These are phyloP conservation scores for Pyrocoelia pectoralis DNA, from an alignment of 2,888 invertebrate species.

Conservation along the genomic window DNA sequence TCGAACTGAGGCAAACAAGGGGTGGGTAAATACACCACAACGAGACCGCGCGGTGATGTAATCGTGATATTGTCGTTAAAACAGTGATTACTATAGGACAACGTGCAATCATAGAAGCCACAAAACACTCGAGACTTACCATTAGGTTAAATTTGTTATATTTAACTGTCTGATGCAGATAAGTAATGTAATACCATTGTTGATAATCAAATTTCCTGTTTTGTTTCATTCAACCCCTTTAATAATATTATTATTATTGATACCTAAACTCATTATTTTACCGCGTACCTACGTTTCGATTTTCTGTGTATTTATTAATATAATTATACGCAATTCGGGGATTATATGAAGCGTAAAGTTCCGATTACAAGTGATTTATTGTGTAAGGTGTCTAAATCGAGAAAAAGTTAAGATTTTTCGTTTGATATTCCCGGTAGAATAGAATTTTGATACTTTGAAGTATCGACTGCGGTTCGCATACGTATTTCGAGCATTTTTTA, in stretches of 20 bases:
- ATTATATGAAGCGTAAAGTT: constrained; percentile 18
- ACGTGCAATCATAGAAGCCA: constrained; percentile 24
- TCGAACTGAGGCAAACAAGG: neutral
- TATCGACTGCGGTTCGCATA: constrained; percentile 4
- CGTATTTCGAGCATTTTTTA: constrained; percentile 8
- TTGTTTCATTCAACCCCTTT: neutral
- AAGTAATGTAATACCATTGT: no score
- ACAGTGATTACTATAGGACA: constrained; percentile 22
- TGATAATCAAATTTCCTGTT: neutral
- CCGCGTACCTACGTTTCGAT: no score
- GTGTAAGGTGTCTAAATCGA: neutral
- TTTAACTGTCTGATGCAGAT: constrained; percentile 2
- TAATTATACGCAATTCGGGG: constrained; percentile 5
- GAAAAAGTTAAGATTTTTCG: constrained; percentile 10
- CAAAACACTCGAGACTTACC: constrained; percentile 18
- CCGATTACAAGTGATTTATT: constrained; percentile 20
- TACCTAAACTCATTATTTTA: no score
- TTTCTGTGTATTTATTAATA: no score
- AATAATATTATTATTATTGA: no score
- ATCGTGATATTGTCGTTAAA: constrained; percentile 27
- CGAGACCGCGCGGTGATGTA: constrained; percentile 19
- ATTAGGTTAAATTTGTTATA: constrained; percentile 16
- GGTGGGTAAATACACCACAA: constrained; percentile 11
- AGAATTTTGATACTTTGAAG: constrained; percentile 7
- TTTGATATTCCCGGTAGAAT: constrained; percentile 4